These are phyloP conservation scores for Hanleya hanleyi DNA, from an alignment of 2,888 invertebrate genomes.

Conservation along the genomic window DNA sequence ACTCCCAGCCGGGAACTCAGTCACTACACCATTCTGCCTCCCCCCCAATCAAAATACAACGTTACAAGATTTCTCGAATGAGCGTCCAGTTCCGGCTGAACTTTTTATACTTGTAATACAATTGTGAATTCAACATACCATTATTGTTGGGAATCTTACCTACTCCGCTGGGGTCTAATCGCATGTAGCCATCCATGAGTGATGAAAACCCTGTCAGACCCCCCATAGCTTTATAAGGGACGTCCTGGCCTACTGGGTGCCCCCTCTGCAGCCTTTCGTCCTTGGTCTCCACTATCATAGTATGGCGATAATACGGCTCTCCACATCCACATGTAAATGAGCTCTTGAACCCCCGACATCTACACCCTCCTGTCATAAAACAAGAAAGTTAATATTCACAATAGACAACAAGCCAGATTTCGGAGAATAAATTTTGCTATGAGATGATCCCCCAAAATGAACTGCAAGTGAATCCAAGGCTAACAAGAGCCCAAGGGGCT, in stretches of 20 bases:
- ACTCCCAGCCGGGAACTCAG: no score
- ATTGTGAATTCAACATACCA: no score
- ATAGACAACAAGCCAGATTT: background rate
- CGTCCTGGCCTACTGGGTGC: conserved; percentile 70
- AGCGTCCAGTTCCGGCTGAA: no score
- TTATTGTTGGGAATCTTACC: no score
- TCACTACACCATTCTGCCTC: no score
- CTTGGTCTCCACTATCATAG: conserved; percentile 70
- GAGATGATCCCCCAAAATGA: background rate
- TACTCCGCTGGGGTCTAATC: conserved; percentile 73
- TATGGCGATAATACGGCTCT: conserved; percentile 59
- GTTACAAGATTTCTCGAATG: no score
- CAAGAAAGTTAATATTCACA: no score
- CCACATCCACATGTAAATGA: conserved; percentile 72
- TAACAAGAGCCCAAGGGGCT: no score
- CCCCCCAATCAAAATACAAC: no score
- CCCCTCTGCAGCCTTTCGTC: conserved; percentile 71
- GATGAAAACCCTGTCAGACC: conserved; percentile 74
- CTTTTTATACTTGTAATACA: no score
- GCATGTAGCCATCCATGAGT: conserved; percentile 70
- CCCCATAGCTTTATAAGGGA: conserved; percentile 73
- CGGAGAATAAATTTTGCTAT: background rate
- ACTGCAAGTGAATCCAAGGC: no score
- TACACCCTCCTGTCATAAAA: conserved; percentile 54
- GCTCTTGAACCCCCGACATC: conserved; percentile 68